Evolutionary conservation across 2,113 vertebrate species (phyloP).

Genomic region (Pangasianodon hypophthalmus): DNA sequence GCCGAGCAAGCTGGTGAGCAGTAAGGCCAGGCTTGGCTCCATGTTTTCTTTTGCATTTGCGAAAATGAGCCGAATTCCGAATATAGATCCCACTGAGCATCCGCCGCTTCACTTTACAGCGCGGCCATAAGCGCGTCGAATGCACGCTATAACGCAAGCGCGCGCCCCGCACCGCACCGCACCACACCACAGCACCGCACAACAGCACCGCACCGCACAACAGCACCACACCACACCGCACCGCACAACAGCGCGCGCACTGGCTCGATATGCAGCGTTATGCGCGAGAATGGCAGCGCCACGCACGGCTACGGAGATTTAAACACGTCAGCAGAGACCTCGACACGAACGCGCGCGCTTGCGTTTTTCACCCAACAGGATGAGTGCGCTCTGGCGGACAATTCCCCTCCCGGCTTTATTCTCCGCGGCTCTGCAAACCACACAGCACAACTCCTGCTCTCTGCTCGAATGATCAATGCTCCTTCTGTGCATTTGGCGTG

Average conservation of each 20-base stretch:
- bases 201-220: not conserved
- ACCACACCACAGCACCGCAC: not conserved
- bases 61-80: conserved; percentile 80
- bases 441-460: not conserved
- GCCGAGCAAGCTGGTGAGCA: conserved; percentile 85
- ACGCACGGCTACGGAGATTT: conserved; percentile 15
- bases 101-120: conserved; percentile 69
- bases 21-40: conserved; percentile 86
- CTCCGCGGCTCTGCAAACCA: conserved; percentile 14
- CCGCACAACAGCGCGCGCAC: not conserved
- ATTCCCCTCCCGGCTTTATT: conserved; percentile 30
- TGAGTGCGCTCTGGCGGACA: conserved; percentile 28
- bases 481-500: not conserved
- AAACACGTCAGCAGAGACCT: conserved; percentile 25
- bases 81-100: conserved; percentile 69
- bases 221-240: conserved; percentile 13
- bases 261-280: not conserved
- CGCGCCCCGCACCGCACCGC: conserved; percentile 16
- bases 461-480: not conserved
- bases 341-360: conserved; percentile 9
- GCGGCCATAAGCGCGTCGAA: conserved; percentile 77
- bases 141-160: conserved; percentile 44
- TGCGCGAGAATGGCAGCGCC: conserved; percentile 4
- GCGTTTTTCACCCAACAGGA: conserved; percentile 13
- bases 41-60: conserved; percentile 94